Conservation (phyloP, 2,888 invertebrate genomes). For the Lasioglossum pauxillum region DNA sequence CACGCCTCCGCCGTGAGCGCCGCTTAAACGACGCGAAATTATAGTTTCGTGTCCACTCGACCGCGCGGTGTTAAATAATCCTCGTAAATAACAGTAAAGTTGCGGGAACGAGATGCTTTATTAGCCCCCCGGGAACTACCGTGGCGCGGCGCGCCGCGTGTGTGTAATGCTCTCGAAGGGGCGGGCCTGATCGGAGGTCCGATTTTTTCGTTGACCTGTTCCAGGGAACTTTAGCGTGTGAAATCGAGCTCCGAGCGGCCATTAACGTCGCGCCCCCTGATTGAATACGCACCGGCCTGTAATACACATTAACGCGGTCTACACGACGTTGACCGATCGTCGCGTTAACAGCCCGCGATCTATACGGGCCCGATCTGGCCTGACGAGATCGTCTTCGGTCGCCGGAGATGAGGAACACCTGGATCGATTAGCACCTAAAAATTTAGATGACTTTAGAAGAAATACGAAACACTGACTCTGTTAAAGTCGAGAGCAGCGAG, state of each 20-base stretch:
- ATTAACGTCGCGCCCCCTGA: background rate
- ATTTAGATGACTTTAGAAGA: background rate
- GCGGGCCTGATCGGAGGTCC: background rate
- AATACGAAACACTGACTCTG: background rate
- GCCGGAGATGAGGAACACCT: background rate
- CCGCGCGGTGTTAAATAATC: slow-evolving; percentile 41
- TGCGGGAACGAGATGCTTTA: slow-evolving; percentile 33
- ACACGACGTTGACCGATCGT: background rate
- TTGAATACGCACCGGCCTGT: background rate
- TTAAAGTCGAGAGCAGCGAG: background rate
- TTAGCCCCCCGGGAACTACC: slow-evolving; percentile 11
- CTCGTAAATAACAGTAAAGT: slow-evolving; percentile 32
- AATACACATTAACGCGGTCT: background rate
- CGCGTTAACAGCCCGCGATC: background rate
- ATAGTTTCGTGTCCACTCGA: slow-evolving; percentile 30
- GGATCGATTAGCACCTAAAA: background rate
- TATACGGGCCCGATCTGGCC: background rate
- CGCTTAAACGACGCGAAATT: slow-evolving; percentile 47
- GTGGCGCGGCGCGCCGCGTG: background rate
- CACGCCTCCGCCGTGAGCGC: slow-evolving; percentile 30
- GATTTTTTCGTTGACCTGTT: background rate
- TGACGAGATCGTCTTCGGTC: background rate
- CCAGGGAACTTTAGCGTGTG: background rate
- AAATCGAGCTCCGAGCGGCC: slow-evolving; percentile 11
- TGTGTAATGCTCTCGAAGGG: background rate